Conservation (phyloP, 2,888 invertebrate genomes). For the Lampropteryx suffumata region DNA sequence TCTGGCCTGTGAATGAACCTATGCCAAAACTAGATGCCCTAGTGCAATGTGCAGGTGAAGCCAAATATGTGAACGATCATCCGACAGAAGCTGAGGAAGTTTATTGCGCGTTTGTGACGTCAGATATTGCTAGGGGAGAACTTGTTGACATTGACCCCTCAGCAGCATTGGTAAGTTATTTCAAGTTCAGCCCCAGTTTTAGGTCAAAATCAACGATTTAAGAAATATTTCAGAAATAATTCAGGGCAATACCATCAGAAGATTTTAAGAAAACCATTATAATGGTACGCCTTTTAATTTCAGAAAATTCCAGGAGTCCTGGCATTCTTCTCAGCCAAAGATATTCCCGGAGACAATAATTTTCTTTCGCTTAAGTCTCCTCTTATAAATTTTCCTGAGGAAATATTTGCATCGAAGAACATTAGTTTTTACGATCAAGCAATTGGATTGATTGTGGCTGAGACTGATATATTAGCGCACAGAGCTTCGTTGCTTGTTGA, state of each 20-base stretch:
- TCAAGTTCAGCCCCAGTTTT: no score
- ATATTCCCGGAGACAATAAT: slow-evolving; percentile 86
- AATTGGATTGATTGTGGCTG: slow-evolving; percentile 86
- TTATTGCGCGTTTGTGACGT: slow-evolving; percentile 85
- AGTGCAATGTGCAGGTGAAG: slow-evolving; percentile 86
- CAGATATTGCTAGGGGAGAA: slow-evolving; percentile 79
- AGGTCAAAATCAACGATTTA: no score
- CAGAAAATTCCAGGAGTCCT: slow-evolving; percentile 86
- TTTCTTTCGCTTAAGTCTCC: slow-evolving; percentile 47
- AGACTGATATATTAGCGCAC: slow-evolving; percentile 78
- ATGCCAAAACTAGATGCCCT: slow-evolving; percentile 85
- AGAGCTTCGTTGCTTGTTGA: slow-evolving; percentile 83
- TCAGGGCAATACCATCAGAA: background rate
- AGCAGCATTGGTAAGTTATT: slow-evolving; percentile 83
- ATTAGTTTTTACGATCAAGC: slow-evolving; percentile 86
- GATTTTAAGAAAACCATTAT: no score
- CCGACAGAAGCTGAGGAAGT: slow-evolving; percentile 83
- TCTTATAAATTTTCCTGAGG: slow-evolving; percentile 53
- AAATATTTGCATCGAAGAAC: slow-evolving; percentile 75
- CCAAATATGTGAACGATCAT: slow-evolving; percentile 72
- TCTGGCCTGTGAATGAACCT: slow-evolving; percentile 87
- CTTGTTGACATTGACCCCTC: slow-evolving; percentile 83
- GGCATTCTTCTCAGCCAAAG: slow-evolving; percentile 84
- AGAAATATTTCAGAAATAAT: no score
- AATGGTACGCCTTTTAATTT: slow-evolving; percentile 29